These are phyloP conservation scores for Protaetia brevitarsis DNA, from an alignment of 1,140 invertebrate genomes.

Conservation along the genomic window DNA sequence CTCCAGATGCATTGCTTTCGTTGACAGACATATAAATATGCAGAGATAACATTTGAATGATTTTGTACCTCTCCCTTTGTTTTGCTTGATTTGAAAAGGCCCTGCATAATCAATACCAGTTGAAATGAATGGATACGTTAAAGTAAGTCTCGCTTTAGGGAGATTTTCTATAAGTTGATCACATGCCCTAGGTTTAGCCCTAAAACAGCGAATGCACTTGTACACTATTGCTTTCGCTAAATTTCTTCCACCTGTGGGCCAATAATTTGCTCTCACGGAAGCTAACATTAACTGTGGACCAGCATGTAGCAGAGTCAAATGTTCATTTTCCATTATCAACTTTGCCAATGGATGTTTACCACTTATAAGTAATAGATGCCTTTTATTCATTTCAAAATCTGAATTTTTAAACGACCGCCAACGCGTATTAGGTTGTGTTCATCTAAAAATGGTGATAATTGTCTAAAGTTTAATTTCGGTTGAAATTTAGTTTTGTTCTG, in stretches of 20 bases:
- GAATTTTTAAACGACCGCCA: constrained; percentile 45
- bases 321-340: constrained; percentile 42
- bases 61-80: constrained; percentile 32
- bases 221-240: constrained; percentile 32
- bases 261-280: constrained; percentile 33
- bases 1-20: no score
- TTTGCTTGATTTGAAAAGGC: constrained; percentile 26
- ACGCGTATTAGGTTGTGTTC: constrained; percentile 43
- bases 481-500: no score
- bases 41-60: constrained; percentile 45
- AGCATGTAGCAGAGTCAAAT: constrained; percentile 41
- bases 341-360: constrained; percentile 39
- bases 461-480: constrained; percentile 18
- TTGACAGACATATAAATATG: constrained; percentile 50
- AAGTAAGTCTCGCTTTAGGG: constrained; percentile 23
- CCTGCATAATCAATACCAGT: constrained; percentile 43
- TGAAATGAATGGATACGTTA: constrained; percentile 35
- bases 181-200: constrained; percentile 30
- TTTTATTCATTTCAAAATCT: constrained; percentile 38
- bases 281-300: constrained; percentile 40
- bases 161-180: constrained; percentile 43
- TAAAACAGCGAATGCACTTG: constrained; percentile 40
- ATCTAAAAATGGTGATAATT: constrained; percentile 44
- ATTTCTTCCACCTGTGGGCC: constrained; percentile 37
- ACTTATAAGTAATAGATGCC: constrained; percentile 48